Percentiles rank a stretch among this genome's conserved stretches.
phyloP scores from a whole-genome alignment of 2,113 vertebrate genomes.

The Enhydra lutris region DNA sequence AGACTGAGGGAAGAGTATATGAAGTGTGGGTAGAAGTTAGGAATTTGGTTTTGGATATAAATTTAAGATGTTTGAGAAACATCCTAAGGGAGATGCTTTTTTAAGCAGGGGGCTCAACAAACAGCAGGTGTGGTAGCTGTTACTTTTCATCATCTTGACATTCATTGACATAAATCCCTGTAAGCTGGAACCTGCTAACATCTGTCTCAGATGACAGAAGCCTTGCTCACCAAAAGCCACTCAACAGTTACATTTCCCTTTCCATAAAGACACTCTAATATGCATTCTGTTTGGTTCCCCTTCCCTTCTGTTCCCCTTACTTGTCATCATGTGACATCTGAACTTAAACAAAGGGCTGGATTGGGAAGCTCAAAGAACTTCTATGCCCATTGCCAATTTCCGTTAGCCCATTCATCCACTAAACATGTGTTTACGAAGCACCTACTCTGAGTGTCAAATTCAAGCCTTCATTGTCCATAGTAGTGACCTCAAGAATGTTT shows the following conservation, averaged over 20 bases:
- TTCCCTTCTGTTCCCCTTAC: neutral
- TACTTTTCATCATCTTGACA: slow-evolving; percentile 31
- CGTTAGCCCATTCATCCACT: neutral
- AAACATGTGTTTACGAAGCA: neutral
- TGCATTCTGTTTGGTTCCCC: neutral
- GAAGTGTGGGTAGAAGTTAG: neutral
- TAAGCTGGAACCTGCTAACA: neutral
- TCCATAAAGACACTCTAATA: neutral
- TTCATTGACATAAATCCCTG: neutral
- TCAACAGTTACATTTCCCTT: neutral
- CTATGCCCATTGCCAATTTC: neutral
- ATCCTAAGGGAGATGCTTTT: slow-evolving; percentile 39
- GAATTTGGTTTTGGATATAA: neutral
- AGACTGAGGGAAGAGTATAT: neutral
- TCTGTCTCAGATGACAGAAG: slow-evolving; percentile 42
- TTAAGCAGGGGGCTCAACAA: slow-evolving; percentile 39
- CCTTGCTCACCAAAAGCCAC: neutral
- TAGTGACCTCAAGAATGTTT: neutral
- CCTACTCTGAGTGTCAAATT: neutral
- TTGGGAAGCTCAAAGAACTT: neutral
- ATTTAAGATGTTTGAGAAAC: slow-evolving; percentile 31
- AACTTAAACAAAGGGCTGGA: neutral
- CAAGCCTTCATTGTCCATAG: neutral
- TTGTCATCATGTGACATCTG: neutral
- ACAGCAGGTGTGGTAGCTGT: slow-evolving; percentile 37